phyloP scores from a whole-genome alignment of 1,140 invertebrate species.

The Paraescarpia echinospica region DNA sequence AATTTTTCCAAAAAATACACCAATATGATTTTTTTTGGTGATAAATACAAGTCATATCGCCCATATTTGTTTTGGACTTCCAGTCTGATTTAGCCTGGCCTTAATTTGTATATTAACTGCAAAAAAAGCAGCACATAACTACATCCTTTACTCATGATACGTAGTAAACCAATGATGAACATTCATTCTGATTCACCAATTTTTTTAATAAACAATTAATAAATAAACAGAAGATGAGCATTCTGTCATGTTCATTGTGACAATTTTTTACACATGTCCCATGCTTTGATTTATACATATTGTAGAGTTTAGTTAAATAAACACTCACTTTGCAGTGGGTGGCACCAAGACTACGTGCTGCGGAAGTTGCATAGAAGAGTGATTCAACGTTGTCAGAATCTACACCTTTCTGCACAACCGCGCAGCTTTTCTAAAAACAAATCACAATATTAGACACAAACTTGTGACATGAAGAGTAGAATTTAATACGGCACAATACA shows the following conservation, averaged over 20 bases:
- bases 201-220: not conserved
- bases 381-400: slow-evolving; percentile 60
- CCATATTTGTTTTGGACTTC: no score
- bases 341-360: slow-evolving; percentile 57
- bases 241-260: not conserved
- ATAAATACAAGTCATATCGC: no score
- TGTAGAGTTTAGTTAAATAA: not conserved
- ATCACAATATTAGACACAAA: not conserved
- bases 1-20: no score
- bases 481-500: not conserved
- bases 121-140: no score
- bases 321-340: not conserved
- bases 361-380: slow-evolving; percentile 62
- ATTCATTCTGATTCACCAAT: not conserved
- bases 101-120: not conserved
- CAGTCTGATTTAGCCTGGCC: no score
- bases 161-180: not conserved
- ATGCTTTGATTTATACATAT: not conserved
- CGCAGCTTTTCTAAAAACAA: slow-evolving; percentile 62
- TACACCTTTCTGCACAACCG: slow-evolving; percentile 57
- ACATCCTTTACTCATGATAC: no score
- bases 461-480: slow-evolving; percentile 29
- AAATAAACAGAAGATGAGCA: not conserved
- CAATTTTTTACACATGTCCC: not conserved
- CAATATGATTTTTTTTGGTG: no score